Base-by-base conservation (phyloP, 2,888 invertebrate species). In the Apodemia mormo region DNA sequence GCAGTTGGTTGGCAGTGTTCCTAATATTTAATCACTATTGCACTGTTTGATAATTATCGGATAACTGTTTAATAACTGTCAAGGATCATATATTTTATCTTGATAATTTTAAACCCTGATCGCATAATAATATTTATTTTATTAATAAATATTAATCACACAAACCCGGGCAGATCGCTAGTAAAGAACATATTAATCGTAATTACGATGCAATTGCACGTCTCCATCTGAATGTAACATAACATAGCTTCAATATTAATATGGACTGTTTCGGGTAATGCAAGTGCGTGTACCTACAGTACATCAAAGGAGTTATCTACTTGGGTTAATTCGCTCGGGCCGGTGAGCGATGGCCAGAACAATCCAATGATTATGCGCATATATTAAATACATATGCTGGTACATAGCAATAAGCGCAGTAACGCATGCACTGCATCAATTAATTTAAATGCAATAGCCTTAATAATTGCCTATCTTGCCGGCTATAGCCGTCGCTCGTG, bases 401-500 rank as follows among this genome's bases (percentile, higher is more conserved):
- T 73, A 74, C 73, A 73, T 70, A 74, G 76, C 81, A 80, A 81
- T 82, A 81, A 81, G 78, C 80, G 82, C 82, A 85, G 71, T 87
- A 85, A 81, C 82, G 84, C 85, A 84, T 86, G 83, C 83, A 83
- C 84, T 83, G 86, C 83, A 80, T 84, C 88, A 87, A 90, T 91
- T 89, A 90, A 90, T 90, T 89, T 88, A 87, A 89, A 89, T 85
- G 89, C 87, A 89, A 90, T 88, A 86, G 86, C 89, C 84, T 82
- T 87, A 90, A 89, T 91, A 87, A 89, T 85, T 84, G 85, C 83
- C 80, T 77, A 79, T 82, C 84, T 82, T 85, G 85, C 83, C 81
- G 81, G 76, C 80, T 81, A 79, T 74, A 73, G 72, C 69, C 78
- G 80, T 52, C 52, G 52, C 52, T 52, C 52, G 82, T 77, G 80